A percentile compares a stretch with the other conserved stretches of the same genome.
phyloP scores from a whole-genome alignment of 2,113 vertebrate genomes.

The Ailurus styani region DNA sequence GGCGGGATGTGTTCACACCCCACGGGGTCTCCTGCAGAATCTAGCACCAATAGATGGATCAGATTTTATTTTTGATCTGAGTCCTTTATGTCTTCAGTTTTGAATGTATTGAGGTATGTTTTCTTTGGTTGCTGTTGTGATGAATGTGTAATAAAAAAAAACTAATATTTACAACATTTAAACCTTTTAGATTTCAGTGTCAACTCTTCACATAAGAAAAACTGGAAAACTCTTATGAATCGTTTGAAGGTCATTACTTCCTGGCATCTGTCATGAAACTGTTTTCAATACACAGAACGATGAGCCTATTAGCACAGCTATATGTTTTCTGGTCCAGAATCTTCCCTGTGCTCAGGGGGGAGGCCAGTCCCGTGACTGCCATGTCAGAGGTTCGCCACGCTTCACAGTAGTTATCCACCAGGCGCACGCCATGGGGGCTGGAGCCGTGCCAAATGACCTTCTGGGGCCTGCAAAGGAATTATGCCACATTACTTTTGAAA shows the following conservation, averaged over 20 bases:
- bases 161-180: conserved; percentile 85
- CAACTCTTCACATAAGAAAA: conserved; percentile 69
- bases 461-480: conserved; percentile 86
- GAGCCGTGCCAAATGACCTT: conserved; percentile 96
- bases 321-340: conserved; percentile 91
- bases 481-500: conserved; percentile 55
- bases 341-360: conserved; percentile 86
- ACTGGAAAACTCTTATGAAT: conserved; percentile 51
- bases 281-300: conserved; percentile 96
- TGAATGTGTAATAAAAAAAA: conserved; percentile 69
- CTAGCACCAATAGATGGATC: conserved; percentile 80
- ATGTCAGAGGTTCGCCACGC: conserved; percentile 87
- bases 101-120: conserved; percentile 82
- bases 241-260: conserved; percentile 77
- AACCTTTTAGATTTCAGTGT: conserved; percentile 78
- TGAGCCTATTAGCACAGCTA: conserved; percentile 90
- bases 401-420: conserved; percentile 92
- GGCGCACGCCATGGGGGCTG: conserved; percentile 82
- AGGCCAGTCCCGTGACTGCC: conserved; percentile 90
- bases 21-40: conserved; percentile 64
- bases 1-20: conserved; percentile 55
- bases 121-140: conserved; percentile 82
- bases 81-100: conserved; percentile 62
- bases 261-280: conserved; percentile 86
- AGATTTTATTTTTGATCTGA: conserved; percentile 71